Evolutionary conservation across 2,888 invertebrate genomes (phyloP).

Genomic region (Ramazzottius varieornatus): DNA sequence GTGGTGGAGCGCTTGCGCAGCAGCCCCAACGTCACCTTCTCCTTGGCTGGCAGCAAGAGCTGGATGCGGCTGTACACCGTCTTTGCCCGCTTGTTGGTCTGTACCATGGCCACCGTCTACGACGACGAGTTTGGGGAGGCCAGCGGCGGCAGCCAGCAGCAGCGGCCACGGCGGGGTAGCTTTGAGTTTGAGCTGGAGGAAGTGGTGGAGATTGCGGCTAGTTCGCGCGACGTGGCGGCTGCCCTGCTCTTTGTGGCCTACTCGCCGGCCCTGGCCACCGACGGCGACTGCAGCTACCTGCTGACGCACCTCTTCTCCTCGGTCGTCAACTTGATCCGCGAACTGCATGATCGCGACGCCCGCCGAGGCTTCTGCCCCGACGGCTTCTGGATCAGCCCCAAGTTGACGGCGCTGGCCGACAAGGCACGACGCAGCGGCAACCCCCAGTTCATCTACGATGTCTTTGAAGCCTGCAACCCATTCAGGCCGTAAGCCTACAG

Average conservation of each 20-base stretch:
- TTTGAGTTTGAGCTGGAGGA: not conserved
- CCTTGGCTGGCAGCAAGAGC: not conserved
- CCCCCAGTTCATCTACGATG: not conserved
- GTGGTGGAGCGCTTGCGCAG: not conserved
- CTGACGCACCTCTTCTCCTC: not conserved
- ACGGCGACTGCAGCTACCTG: not conserved
- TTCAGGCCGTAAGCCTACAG: not conserved
- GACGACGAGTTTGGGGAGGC: not conserved
- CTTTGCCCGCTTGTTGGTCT: not conserved
- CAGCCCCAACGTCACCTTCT: not conserved
- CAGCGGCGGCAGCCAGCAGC: not conserved
- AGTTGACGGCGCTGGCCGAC: not conserved
- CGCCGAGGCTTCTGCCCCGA: constrained; percentile 48
- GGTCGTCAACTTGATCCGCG: constrained; percentile 24
- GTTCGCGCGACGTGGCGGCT: not conserved
- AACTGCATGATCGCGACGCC: constrained; percentile 58
- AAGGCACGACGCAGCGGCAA: not conserved
- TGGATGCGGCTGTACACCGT: not conserved
- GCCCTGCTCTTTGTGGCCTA: not conserved
- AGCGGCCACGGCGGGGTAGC: not conserved
- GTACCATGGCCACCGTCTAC: not conserved
- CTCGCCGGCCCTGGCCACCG: not conserved
- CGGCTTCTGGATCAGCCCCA: constrained; percentile 34
- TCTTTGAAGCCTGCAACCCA: not conserved
- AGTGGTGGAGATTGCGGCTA: not conserved